A percentile compares a stretch with the other conserved stretches of the same genome.
phyloP scores from a whole-genome alignment of 2,113 vertebrate genomes.

The Trinectes maculatus region DNA sequence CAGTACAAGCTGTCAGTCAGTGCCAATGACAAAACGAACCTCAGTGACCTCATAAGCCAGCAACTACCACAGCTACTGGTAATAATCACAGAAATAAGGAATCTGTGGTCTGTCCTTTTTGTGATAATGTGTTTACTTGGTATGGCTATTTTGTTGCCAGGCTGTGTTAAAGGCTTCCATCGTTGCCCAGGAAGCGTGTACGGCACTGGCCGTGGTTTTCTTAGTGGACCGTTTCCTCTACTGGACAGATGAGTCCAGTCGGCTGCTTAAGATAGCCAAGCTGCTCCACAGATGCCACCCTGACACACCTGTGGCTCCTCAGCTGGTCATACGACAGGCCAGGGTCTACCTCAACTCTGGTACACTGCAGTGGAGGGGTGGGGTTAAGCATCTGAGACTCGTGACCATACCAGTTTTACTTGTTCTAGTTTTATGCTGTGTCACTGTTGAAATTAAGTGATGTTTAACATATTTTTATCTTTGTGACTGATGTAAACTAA shows the following conservation, averaged over 20 bases:
- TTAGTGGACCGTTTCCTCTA: constrained; percentile 91
- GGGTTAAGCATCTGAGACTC: background rate
- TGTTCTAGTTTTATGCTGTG: background rate
- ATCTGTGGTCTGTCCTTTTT: background rate
- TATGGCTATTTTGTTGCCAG: constrained; percentile 67
- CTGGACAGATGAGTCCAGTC: constrained; percentile 86
- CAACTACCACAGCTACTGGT: constrained; percentile 88
- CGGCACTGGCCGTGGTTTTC: constrained; percentile 85
- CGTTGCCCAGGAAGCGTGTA: constrained; percentile 71
- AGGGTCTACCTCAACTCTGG: constrained; percentile 88
- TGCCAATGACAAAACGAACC: constrained; percentile 91
- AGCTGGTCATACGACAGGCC: constrained; percentile 92
- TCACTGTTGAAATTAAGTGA: too few species aligned
- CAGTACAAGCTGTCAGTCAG: constrained; percentile 89
- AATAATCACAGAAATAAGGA: constrained; percentile 45
- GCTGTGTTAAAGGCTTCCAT: constrained; percentile 85
- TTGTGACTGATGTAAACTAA: background rate
- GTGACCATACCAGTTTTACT: too few species aligned
- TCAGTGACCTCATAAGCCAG: constrained; percentile 85
- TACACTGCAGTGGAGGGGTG: constrained; percentile 49
- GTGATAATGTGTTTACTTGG: background rate
- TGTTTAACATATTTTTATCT: too few species aligned
- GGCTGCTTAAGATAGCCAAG: constrained; percentile 85
- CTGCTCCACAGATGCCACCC: constrained; percentile 84
- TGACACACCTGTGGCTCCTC: constrained; percentile 85